Base-by-base conservation (phyloP, 1,140 invertebrate genomes). In the Camponotus floridanus region DNA sequence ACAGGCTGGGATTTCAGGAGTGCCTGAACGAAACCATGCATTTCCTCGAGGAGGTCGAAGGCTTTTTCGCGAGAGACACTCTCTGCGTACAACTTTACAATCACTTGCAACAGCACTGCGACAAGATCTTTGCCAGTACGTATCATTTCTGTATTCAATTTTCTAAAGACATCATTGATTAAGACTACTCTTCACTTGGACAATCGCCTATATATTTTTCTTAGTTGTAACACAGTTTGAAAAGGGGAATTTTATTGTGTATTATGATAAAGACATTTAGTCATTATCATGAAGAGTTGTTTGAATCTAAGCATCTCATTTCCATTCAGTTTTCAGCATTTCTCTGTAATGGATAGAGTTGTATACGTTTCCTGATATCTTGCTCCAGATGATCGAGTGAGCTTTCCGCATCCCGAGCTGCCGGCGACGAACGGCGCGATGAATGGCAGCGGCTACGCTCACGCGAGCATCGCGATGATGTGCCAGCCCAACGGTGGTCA, bases 21-120 rank as follows among this genome's bases (percentile, higher is more conserved):
- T 99, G 98, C 88, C 96, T 98, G 87, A 97, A 97, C 59, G 98
- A 99, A 93, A 97, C 97, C 0, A 97, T 99, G 94, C 96, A 98
- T 88, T 99, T 98, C 93, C 96, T 99, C 21, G 97, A 98, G 2
- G 98, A 99, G 90, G 96, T 97, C 0, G 98, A 98, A 92, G 98
- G 97, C 1, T 96, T 97, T 89, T 97, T 97, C 71, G 96, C 97
- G 0, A 96, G 96, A 1, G 98, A 99, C 91, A 96, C 97, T 0
- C 94, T 99, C 8, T 99, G 98, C 92, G 96, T 97, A 36, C 97
- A 98, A 83, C 94, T 99, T 2, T 96, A 98, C 59, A 96, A 96
- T 42, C 98, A 99, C 93, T 95, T 99, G 65, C 97, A 98, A 91
- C 96, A 98, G 87, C 98, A 98, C 91, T 97, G 97, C 91, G 97